These are phyloP conservation scores for Octodon degus DNA, from an alignment of 2,113 vertebrate species.

Conservation along the genomic window DNA sequence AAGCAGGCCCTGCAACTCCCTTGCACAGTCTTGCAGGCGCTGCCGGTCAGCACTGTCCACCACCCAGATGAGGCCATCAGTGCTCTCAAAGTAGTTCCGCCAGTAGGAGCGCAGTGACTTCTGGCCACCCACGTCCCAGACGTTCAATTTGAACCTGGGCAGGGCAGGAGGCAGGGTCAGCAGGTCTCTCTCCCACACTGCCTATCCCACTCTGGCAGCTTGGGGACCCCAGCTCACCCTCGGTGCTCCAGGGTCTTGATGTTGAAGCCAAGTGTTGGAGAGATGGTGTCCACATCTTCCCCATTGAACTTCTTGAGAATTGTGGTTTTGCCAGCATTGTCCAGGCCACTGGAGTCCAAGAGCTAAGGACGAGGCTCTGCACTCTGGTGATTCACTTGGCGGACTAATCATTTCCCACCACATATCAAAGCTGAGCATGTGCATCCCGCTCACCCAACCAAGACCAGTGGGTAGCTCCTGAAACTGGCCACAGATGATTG, in stretches of 20 bases:
- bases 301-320: conserved; percentile 96
- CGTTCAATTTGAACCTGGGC: conserved; percentile 93
- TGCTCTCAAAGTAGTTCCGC: conserved; percentile 97
- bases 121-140: conserved; percentile 96
- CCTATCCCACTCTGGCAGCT: background rate
- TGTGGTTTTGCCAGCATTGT: conserved; percentile 96
- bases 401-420: background rate
- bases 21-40: conserved; percentile 91
- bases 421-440: fast-evolving
- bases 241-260: conserved; percentile 95
- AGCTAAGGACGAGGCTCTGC: conserved; percentile 82
- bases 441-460: background rate
- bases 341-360: conserved; percentile 87
- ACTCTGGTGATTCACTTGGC: background rate
- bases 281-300: conserved; percentile 94
- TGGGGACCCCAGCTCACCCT: conserved; percentile 84
- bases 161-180: background rate
- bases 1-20: conserved; percentile 89
- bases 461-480: background rate
- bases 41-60: conserved; percentile 95
- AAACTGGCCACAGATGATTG: background rate
- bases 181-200: too few species aligned
- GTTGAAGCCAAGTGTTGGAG: conserved; percentile 95
- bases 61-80: conserved; percentile 96
- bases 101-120: conserved; percentile 96